phyloP scores from a whole-genome alignment of 2,888 invertebrate species.

The Leptopterna dolabrata region DNA sequence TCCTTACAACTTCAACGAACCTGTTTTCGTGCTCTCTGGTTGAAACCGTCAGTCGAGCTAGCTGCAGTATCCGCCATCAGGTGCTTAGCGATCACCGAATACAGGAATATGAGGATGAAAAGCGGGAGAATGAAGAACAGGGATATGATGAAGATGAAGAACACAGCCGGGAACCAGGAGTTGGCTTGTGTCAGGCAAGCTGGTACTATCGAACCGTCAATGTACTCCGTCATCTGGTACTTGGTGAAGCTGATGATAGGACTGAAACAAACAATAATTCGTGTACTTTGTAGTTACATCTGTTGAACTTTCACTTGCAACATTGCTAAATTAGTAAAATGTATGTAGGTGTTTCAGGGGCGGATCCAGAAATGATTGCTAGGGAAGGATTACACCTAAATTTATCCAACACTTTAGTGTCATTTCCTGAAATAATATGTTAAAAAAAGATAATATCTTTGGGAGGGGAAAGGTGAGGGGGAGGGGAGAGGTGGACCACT shows the following conservation, averaged over 20 bases:
- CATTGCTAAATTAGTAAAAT: no score
- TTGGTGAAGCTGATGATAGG: slow-evolving; percentile 83
- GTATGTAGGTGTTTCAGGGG: no score
- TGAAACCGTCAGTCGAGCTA: slow-evolving; percentile 70
- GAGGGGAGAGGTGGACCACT: no score
- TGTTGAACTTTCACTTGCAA: no score
- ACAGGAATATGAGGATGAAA: slow-evolving; percentile 81
- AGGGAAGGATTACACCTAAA: no score
- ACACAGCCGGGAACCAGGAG: slow-evolving; percentile 82
- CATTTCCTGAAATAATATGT: no score
- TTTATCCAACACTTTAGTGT: no score
- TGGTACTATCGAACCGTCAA: slow-evolving; percentile 73
- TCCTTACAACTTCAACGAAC: not conserved
- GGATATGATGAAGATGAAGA: slow-evolving; percentile 79
- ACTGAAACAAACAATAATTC: slow-evolving; percentile 57
- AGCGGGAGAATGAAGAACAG: slow-evolving; percentile 86
- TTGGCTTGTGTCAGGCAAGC: slow-evolving; percentile 84
- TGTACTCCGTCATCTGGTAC: slow-evolving; percentile 74
- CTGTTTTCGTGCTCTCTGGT: slow-evolving; percentile 80
- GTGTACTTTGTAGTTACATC: slow-evolving; percentile 14
- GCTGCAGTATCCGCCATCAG: slow-evolving; percentile 74
- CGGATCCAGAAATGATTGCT: no score
- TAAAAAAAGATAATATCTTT: no score
- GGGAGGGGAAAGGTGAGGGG: no score
- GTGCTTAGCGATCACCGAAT: slow-evolving; percentile 85